phyloP scores from a whole-genome alignment of 2,113 vertebrate species.

The cattle (Bos taurus) region ARS-UCD2.0 NC_037357.1:5705001-5705500 shows the following conservation, averaged over 20 bases:
- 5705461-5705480: not conserved
- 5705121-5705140: not conserved
- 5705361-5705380: not conserved
- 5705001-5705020: not conserved
- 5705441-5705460: not conserved
- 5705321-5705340: not conserved
- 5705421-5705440: not conserved
- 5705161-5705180: no score
- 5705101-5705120: not conserved
- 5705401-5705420: not conserved
- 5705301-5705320: not conserved
- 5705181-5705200: not conserved
- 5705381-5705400: not conserved
- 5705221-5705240: not conserved
- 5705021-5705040: not conserved
- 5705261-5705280: not conserved
- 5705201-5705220: not conserved
- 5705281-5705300: not conserved
- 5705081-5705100: not conserved
- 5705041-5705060: not conserved
- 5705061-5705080: not conserved
- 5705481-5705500: not conserved
- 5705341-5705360: not conserved
- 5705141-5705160: not conserved
- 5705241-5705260: not conserved